phyloP scores from a whole-genome alignment of 2,113 vertebrate species.

The Microcebus griseorufus region DNA sequence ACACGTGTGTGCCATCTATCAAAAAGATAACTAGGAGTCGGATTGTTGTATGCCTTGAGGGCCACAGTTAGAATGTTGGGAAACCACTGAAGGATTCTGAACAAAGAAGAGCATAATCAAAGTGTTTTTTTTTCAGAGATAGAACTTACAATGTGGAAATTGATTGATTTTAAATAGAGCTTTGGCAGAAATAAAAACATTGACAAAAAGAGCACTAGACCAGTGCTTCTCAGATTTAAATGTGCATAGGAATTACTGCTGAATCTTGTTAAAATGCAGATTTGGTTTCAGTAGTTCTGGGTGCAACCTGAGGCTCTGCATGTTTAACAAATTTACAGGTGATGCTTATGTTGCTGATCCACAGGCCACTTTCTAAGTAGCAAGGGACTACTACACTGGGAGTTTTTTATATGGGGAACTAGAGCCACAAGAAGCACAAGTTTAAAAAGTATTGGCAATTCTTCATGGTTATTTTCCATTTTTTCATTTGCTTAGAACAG shows the following conservation, averaged over 20 bases:
- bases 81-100: background rate
- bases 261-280: background rate
- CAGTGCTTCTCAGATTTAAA: background rate
- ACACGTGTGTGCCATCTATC: background rate
- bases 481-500: background rate
- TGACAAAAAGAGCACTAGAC: background rate
- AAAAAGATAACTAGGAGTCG: background rate
- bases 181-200: conserved; percentile 19
- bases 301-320: background rate
- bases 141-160: conserved; percentile 29
- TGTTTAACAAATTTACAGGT: background rate
- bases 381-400: background rate
- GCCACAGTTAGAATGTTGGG: background rate
- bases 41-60: background rate
- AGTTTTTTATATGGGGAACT: background rate
- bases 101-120: background rate
- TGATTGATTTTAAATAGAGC: conserved; percentile 48
- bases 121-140: background rate
- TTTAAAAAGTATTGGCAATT: background rate
- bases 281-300: background rate
- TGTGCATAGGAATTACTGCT: background rate
- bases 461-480: background rate
- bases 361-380: background rate
- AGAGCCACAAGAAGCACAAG: background rate
- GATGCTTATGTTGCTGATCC: background rate